These are phyloP conservation scores for Rhynchotus rufescens DNA, from an alignment of 2,797 vertebrate genomes.

Conservation along the genomic window DNA sequence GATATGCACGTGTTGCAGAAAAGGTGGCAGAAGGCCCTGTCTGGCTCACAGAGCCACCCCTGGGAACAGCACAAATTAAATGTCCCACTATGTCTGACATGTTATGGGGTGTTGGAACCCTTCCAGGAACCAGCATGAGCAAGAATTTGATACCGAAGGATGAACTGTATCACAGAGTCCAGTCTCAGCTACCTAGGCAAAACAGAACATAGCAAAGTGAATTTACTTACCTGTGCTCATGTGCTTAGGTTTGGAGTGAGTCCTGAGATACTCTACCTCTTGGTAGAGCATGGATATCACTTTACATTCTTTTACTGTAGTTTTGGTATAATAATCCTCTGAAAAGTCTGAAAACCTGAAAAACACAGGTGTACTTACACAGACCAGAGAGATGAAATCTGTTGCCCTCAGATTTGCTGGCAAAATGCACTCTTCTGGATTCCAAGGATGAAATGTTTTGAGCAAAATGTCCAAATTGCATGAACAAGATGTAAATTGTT, in stretches of 20 bases:
- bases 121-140: background rate
- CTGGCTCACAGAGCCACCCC: conserved; percentile 21
- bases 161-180: background rate
- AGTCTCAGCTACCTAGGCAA: background rate
- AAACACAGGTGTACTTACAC: background rate
- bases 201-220: background rate
- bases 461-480: background rate
- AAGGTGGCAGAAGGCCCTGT: conserved; percentile 16
- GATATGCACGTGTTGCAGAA: conserved; percentile 36
- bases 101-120: background rate
- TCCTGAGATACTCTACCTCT: background rate
- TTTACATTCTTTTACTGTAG: conserved; percentile 16
- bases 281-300: background rate
- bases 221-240: background rate
- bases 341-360: background rate
- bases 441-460: background rate
- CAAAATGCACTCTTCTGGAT: background rate
- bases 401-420: background rate
- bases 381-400: background rate
- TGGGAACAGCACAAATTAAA: conserved; percentile 52
- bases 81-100: background rate
- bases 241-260: conserved; percentile 1
- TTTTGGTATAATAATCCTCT: background rate
- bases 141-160: background rate
- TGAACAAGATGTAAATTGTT: conserved; percentile 20